These are phyloP conservation scores for Ammodytes marinus DNA, from an alignment of 2,113 vertebrate genomes.

Conservation along the genomic window DNA sequence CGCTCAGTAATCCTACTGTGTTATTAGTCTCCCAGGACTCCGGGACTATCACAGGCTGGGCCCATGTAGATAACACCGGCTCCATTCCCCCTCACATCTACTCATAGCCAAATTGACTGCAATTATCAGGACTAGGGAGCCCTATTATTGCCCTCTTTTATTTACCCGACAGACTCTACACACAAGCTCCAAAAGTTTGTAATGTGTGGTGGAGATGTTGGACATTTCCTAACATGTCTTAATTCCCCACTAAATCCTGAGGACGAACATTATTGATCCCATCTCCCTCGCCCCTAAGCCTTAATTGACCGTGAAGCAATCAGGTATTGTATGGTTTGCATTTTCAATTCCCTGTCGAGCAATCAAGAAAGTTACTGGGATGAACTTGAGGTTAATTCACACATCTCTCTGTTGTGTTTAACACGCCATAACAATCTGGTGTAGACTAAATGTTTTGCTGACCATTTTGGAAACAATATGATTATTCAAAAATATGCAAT, in stretches of 20 bases:
- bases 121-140: slow-evolving; percentile 83
- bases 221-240: slow-evolving; percentile 66
- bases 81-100: slow-evolving; percentile 84
- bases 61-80: slow-evolving; percentile 89
- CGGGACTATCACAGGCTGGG: slow-evolving; percentile 92
- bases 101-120: slow-evolving; percentile 86
- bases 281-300: slow-evolving; percentile 62
- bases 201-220: slow-evolving; percentile 55
- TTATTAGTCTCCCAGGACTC: slow-evolving; percentile 93
- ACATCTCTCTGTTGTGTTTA: background rate
- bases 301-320: slow-evolving; percentile 72
- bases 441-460: background rate
- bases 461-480: background rate
- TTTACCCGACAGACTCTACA: slow-evolving; percentile 65
- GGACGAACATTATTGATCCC: slow-evolving; percentile 62
- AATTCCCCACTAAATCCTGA: slow-evolving; percentile 66
- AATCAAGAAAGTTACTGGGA: slow-evolving; percentile 52
- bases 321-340: slow-evolving; percentile 69
- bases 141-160: slow-evolving; percentile 83
- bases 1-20: slow-evolving; percentile 88
- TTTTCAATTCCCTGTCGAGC: slow-evolving; percentile 57
- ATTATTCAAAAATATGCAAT: no score
- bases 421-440: background rate
- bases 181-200: slow-evolving; percentile 63
- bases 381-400: slow-evolving; percentile 32